Percentiles rank a stretch among this genome's conserved stretches.
These are phyloP conservation scores for Stichodactyla helianthus DNA, from an alignment of 64 coral and sea anemone genomes.

Conservation along the genomic window DNA sequence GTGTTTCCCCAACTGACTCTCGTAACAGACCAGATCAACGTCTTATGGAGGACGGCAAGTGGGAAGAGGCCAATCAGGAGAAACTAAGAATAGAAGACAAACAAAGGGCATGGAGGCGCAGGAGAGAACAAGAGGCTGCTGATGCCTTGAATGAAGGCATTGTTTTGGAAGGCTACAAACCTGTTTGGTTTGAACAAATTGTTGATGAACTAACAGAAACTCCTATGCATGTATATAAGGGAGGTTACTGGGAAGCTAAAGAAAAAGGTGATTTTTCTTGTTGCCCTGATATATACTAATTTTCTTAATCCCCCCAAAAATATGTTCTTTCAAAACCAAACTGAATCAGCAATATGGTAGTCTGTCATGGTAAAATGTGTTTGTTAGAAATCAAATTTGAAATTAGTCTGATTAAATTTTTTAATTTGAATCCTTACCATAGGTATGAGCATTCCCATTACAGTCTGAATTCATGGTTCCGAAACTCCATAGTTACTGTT, in stretches of 20 bases:
- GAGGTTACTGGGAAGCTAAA: constrained; percentile 98
- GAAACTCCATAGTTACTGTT: too few species aligned
- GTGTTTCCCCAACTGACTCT: constrained; percentile 81
- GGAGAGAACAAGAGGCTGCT: constrained; percentile 68
- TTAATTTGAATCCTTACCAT: background rate
- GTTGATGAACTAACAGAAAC: constrained; percentile 68
- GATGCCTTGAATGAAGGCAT: constrained; percentile 71
- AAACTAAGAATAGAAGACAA: constrained; percentile 90
- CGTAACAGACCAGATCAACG: constrained; percentile 84
- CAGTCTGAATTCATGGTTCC: too few species aligned
- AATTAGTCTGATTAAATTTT: background rate
- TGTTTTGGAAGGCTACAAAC: constrained; percentile 86
- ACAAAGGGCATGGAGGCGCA: constrained; percentile 69
- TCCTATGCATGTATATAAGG: constrained; percentile 91
- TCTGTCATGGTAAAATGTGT: background rate
- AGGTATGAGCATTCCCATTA: background rate
- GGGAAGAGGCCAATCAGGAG: constrained; percentile 93
- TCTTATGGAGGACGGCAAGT: constrained; percentile 82
- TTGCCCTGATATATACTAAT: constrained; percentile 74
- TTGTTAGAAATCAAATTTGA: background rate
- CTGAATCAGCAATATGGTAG: background rate
- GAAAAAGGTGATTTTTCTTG: constrained; percentile 84
- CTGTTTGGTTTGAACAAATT: constrained; percentile 93
- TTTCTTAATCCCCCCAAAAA: background rate
- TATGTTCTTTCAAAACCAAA: background rate